Evolutionary conservation across 2,888 invertebrate species (phyloP), one percentile per base, ranked within the genome.

Genomic region (Endotricha flammealis): DNA sequence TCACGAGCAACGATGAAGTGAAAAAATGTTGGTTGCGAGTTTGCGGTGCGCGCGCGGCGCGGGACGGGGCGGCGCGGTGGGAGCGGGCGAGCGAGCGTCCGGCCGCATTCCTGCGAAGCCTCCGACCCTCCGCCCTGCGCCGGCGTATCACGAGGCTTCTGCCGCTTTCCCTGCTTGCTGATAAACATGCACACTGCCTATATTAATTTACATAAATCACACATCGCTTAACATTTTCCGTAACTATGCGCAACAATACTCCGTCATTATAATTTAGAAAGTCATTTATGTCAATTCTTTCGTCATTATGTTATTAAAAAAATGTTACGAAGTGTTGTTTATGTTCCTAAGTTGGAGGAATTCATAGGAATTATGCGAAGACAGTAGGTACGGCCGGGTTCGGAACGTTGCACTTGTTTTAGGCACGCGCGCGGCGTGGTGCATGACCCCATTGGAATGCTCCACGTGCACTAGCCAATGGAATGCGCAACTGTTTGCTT

Each of bases 401-500:
- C 48, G 53, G 61, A 64, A 57, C 72, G 68, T 64, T 77, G 81
- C 80, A 77, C 76, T 82, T 80, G 81, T 78, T 78, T 74, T 72
- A 75, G 66, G 75, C 77, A 73, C 80, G 76, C 73, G 70, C 74
- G 58, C 71, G 57, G 66, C 55, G 72, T 78, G 81, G 82, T 75
- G 76, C 82, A 81, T 85, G 86, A 85, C 85, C 85, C 80, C 82
- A 56, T 56, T 62, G 85, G 85, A 81, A 85, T 85, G 83, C 70
- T 68, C 83, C 85, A 85, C 85, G 85, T 82, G 83, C 77, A 75
- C 77, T 80, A 75, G 77, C 73, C 73, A 50, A 64, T 70, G 85
- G 85, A 81, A 82, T 86, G 85, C 78, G 82, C 83, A 79, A 85
- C 81, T 83, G 82, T 85, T 85, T 85, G 76, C 80, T 77, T 78